A percentile compares a stretch with the other conserved stretches of the same genome.
Evolutionary conservation across 2,113 vertebrate species (phyloP).

Genomic region (Polypterus bichir): DNA sequence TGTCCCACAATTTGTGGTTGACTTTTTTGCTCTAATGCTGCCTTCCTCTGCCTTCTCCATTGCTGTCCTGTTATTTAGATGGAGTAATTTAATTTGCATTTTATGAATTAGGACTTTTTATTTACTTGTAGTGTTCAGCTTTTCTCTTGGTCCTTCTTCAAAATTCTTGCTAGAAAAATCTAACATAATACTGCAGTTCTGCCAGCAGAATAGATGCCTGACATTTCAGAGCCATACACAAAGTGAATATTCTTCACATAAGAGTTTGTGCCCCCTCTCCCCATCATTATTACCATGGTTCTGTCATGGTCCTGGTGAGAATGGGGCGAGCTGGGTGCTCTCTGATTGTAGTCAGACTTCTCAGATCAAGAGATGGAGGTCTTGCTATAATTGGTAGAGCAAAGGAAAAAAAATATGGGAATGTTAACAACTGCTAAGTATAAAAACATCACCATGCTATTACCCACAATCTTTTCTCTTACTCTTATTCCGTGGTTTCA

Average conservation of each 20-base stretch:
- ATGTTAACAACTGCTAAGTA: neutral
- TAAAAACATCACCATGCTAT: neutral
- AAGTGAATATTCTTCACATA: neutral
- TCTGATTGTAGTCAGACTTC: constrained; percentile 78
- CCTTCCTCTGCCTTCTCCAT: too few relatives aligned
- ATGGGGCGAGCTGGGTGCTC: constrained; percentile 57
- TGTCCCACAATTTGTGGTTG: too few relatives aligned
- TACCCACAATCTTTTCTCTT: constrained; percentile 25
- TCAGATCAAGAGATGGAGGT: constrained; percentile 80
- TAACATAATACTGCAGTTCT: too few relatives aligned
- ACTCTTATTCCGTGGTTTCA: constrained; percentile 86
- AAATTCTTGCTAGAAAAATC: too few relatives aligned
- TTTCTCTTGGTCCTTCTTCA: too few relatives aligned
- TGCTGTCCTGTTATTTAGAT: too few relatives aligned
- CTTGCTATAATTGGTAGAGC: constrained; percentile 47
- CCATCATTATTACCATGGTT: constrained; percentile 58
- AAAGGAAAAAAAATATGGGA: constrained; percentile 7
- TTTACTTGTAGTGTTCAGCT: too few relatives aligned
- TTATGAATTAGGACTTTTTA: too few relatives aligned
- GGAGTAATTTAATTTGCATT: too few relatives aligned
- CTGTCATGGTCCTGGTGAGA: constrained; percentile 64
- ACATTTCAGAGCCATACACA: too few relatives aligned
- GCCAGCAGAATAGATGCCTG: too few relatives aligned
- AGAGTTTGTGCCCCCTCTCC: neutral
- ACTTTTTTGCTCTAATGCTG: too few relatives aligned